Evolutionary conservation across 2,113 vertebrate genomes (phyloP).

Genomic region (Poecile atricapillus): DNA sequence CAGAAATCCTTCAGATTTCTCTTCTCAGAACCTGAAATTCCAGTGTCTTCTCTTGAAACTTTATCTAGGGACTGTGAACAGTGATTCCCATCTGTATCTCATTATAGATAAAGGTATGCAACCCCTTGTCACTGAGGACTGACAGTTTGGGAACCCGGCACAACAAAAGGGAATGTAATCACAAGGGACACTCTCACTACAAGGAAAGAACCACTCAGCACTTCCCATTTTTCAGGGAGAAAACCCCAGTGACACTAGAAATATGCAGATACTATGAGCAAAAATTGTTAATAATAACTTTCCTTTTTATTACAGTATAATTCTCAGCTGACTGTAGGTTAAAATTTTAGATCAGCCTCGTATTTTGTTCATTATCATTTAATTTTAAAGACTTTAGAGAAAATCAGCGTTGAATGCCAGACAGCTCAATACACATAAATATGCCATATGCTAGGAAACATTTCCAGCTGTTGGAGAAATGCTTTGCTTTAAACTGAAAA

Average conservation of each 20-base stretch:
- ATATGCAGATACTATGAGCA: not conserved
- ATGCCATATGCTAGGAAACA: not conserved
- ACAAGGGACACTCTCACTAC: not conserved
- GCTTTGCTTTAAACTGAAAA: not conserved
- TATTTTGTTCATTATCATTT: not conserved
- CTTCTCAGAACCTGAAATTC: not conserved
- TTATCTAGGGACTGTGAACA: not conserved
- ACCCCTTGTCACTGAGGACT: rapidly evolving
- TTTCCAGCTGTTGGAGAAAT: not conserved
- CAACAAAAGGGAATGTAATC: not conserved
- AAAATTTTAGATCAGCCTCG: not conserved
- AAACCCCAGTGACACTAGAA: not conserved
- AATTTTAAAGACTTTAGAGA: not conserved
- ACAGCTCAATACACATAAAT: not conserved
- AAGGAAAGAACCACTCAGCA: not conserved
- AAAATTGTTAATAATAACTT: not conserved
- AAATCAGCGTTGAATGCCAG: not conserved
- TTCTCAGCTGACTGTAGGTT: not conserved
- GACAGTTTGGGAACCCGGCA: not conserved
- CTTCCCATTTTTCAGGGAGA: not conserved
- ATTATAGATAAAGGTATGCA: not conserved
- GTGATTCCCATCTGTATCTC: rapidly evolving
- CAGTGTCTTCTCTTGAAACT: not conserved
- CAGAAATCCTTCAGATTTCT: not conserved
- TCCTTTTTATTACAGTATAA: not conserved